Percentiles rank a stretch among this genome's conserved stretches.
phyloP scores from a whole-genome alignment of 2,888 invertebrate species.

The Limnephilus auricula region DNA sequence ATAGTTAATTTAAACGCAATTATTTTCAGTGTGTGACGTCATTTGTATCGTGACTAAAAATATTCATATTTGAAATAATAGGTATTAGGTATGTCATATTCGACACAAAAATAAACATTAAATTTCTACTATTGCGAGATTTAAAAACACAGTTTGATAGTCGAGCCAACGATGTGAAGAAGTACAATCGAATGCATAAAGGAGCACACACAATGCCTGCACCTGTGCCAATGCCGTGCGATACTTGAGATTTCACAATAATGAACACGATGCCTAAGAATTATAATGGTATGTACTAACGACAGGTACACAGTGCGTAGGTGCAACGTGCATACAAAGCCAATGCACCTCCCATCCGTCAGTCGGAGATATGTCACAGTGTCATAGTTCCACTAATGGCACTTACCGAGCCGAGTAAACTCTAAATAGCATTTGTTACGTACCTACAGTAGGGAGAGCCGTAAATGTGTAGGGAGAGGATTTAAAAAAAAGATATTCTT shows the following conservation, averaged over 20 bases:
- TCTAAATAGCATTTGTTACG: background rate
- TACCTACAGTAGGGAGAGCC: background rate
- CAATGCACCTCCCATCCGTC: background rate
- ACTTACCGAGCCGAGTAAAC: background rate
- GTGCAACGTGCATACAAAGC: background rate
- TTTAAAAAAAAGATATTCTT: too few species aligned
- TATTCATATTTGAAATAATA: too few species aligned
- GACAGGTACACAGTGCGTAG: slow-evolving; percentile 10
- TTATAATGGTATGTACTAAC: slow-evolving; percentile 8
- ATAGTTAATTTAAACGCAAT: background rate
- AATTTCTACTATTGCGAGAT: too few species aligned
- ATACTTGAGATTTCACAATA: slow-evolving; percentile 9
- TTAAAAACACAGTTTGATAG: background rate
- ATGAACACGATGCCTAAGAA: slow-evolving; percentile 14
- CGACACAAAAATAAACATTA: too few species aligned
- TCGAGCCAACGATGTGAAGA: background rate
- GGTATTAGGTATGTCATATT: too few species aligned
- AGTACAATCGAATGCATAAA: background rate
- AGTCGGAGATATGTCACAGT: background rate
- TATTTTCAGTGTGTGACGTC: background rate
- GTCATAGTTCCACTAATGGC: slow-evolving; percentile 8
- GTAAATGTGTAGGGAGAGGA: too few species aligned
- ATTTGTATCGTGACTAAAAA: background rate
- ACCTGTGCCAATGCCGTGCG: background rate
- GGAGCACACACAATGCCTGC: background rate